These are phyloP conservation scores for Eunapius fragilis DNA, from an alignment of 37 sponge, comb jelly and placozoan species.

Conservation along the genomic window DNA sequence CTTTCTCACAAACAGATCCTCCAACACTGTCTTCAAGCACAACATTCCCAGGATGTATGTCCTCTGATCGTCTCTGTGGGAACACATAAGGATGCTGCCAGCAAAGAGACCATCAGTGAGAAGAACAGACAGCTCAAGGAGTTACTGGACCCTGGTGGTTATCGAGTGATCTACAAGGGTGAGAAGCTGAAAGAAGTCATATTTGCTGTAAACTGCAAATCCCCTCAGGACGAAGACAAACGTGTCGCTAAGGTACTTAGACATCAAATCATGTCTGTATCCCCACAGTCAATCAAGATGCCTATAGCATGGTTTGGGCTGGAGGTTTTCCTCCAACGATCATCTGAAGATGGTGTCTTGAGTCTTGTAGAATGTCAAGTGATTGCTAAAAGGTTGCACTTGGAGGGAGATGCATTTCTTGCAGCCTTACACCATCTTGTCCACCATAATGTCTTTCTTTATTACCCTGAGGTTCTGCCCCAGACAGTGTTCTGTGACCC, in stretches of 20 bases:
- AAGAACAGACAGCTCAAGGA: not conserved
- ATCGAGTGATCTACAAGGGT: not conserved
- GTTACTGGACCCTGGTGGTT: not conserved
- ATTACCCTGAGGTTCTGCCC: slow-evolving; percentile 1
- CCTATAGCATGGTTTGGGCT: slow-evolving; percentile 13
- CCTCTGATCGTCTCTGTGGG: not conserved
- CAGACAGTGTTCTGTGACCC: slow-evolving; percentile 3
- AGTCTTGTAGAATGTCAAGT: slow-evolving; percentile 7
- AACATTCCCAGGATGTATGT: not conserved
- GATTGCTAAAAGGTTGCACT: not conserved
- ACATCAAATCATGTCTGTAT: not conserved
- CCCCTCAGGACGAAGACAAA: not conserved
- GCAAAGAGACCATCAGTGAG: not conserved
- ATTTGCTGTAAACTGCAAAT: not conserved
- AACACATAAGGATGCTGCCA: not conserved
- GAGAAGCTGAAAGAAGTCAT: not conserved
- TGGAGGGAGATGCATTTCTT: not conserved
- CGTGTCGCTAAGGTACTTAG: not conserved
- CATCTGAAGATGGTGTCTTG: not conserved
- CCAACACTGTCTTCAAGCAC: not conserved
- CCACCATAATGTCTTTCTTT: slow-evolving; percentile 1
- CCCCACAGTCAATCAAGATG: not conserved
- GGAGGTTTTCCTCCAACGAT: not conserved
- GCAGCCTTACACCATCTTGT: not conserved
- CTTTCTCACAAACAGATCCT: not conserved